These are phyloP conservation scores for Heliothis virescens DNA, from an alignment of 1,140 invertebrate species.

Conservation along the genomic window DNA sequence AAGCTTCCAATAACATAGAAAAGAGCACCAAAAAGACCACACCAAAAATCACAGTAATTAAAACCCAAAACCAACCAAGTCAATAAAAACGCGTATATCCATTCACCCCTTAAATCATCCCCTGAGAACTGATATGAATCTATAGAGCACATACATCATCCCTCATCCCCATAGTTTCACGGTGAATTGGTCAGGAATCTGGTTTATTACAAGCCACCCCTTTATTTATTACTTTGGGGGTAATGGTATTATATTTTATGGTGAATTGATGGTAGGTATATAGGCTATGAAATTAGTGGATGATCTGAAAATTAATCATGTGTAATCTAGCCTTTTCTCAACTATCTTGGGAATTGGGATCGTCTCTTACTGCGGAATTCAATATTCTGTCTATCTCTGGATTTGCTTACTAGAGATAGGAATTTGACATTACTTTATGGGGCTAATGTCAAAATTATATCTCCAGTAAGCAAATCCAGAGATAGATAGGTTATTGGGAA, in stretches of 20 bases:
- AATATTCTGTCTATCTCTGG: too few relatives aligned
- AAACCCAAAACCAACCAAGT: constrained; percentile 8
- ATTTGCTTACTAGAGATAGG: too few relatives aligned
- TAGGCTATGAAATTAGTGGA: background rate
- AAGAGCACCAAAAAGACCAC: too few relatives aligned
- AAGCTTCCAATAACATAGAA: too few relatives aligned
- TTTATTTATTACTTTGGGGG: constrained; percentile 18
- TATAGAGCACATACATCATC: background rate
- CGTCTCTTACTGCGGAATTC: too few relatives aligned
- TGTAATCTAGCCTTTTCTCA: background rate
- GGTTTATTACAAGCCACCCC: constrained; percentile 30
- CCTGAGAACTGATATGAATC: constrained; percentile 22
- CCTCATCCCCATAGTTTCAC: constrained; percentile 30
- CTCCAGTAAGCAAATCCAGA: too few relatives aligned
- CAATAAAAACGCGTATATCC: background rate
- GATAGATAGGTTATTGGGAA: too few relatives aligned
- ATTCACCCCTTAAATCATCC: constrained; percentile 22
- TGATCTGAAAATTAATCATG: background rate
- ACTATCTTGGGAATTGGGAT: too few relatives aligned
- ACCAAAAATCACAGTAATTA: constrained; percentile 27
- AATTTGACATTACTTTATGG: too few relatives aligned
- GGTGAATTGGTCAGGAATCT: constrained; percentile 26
- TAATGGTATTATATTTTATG: constrained; percentile 16
- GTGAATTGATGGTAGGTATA: background rate
- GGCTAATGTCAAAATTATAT: too few relatives aligned